phyloP scores from a whole-genome alignment of 1,140 invertebrate species.

The Musca vetustissima region DNA sequence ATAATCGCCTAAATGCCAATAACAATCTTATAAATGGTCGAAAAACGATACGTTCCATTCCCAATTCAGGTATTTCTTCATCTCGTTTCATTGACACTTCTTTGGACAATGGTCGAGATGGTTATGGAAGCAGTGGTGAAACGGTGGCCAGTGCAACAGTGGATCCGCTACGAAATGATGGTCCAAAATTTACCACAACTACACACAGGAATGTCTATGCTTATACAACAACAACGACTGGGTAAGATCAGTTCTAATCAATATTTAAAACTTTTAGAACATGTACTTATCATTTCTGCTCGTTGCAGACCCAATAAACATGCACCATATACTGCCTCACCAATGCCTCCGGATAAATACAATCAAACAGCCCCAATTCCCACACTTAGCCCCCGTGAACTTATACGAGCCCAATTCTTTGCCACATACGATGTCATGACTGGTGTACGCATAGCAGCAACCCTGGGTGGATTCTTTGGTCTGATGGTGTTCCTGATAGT shows the following conservation, averaged over 20 bases:
- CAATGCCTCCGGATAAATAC: conserved; percentile 7
- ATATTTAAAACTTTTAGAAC: too few species aligned
- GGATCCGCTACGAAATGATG: conserved; percentile 20
- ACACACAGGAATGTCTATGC: conserved; percentile 20
- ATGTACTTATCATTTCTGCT: not conserved
- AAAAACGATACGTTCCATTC: conserved; percentile 18
- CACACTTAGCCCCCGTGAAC: conserved; percentile 57
- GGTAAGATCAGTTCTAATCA: conserved; percentile 4
- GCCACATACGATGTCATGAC: conserved; percentile 90
- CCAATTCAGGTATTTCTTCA: not conserved
- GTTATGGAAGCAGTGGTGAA: conserved; percentile 15
- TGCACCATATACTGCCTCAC: conserved; percentile 23
- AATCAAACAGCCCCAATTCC: conserved; percentile 39
- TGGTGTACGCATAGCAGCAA: conserved; percentile 83
- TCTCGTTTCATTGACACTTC: conserved; percentile 11
- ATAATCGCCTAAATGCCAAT: conserved; percentile 25
- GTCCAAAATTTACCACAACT: conserved; percentile 19
- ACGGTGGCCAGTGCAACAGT: conserved; percentile 15
- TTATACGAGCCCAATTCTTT: conserved; percentile 77
- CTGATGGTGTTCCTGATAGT: conserved; percentile 84
- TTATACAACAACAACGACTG: conserved; percentile 29
- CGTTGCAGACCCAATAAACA: conserved; percentile 12
- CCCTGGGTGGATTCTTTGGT: conserved; percentile 83
- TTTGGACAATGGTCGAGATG: conserved; percentile 16
- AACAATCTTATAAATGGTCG: conserved; percentile 19